Percentiles rank a stretch among this genome's conserved stretches.
Evolutionary conservation across 2,797 vertebrate species (phyloP).

Genomic region (Poecilia wingei): DNA sequence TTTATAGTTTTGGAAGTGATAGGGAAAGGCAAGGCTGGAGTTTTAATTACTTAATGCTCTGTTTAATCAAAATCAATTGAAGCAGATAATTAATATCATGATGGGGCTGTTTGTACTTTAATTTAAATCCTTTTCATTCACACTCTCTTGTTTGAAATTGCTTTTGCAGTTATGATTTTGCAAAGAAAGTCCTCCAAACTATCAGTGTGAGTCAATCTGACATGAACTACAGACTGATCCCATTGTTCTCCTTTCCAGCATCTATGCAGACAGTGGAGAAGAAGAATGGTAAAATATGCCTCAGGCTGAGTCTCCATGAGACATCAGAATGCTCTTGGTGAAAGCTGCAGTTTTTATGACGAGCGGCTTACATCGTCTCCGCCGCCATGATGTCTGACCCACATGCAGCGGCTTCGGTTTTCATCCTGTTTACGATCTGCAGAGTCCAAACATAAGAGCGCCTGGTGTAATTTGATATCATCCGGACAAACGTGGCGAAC

Average conservation of each 20-base stretch:
- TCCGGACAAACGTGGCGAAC: conserved; percentile 23
- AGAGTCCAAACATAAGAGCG: conserved; percentile 30
- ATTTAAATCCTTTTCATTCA: background rate
- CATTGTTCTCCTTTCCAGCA: conserved; percentile 17
- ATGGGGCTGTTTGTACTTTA: background rate
- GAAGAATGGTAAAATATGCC: conserved; percentile 4
- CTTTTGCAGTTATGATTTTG: conserved; percentile 15
- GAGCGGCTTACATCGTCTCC: conserved; percentile 57
- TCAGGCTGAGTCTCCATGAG: conserved; percentile 14
- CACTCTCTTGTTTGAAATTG: background rate
- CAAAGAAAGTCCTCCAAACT: conserved; percentile 34
- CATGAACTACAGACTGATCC: conserved; percentile 20
- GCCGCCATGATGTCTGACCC: conserved; percentile 17
- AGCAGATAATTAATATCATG: background rate
- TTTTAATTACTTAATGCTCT: background rate
- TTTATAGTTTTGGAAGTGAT: background rate
- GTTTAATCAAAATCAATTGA: background rate
- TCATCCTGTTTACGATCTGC: conserved; percentile 6
- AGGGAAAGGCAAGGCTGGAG: background rate
- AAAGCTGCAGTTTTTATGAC: conserved; percentile 21
- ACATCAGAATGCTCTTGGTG: conserved; percentile 27
- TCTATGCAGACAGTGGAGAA: conserved; percentile 18
- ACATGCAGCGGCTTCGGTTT: conserved; percentile 47
- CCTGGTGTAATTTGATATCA: conserved; percentile 29
- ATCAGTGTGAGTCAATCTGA: conserved; percentile 20